Conservation (phyloP, 30 jellyfish, hydroid and myxozoan genomes). For the Nemopilema nomurai region DNA sequence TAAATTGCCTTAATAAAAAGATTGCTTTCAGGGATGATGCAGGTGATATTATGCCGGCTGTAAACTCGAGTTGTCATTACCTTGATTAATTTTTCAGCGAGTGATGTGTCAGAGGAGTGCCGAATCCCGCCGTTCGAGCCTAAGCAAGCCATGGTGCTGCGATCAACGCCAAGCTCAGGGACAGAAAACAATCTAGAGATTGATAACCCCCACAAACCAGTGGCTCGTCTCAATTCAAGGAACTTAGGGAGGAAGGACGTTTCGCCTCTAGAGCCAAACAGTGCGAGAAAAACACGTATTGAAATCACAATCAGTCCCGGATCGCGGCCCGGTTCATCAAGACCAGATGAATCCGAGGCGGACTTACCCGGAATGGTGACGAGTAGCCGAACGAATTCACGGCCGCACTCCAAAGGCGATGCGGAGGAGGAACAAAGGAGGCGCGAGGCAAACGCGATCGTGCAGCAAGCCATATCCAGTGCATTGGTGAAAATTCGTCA, state of each 20-base stretch:
- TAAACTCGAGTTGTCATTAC: no score
- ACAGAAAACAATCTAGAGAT: background rate
- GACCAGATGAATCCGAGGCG: background rate
- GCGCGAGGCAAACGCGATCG: slow-evolving; percentile 7
- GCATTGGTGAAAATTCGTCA: background rate
- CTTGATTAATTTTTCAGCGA: slow-evolving; percentile 20
- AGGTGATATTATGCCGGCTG: no score
- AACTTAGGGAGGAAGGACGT: background rate
- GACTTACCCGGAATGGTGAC: background rate
- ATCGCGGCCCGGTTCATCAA: slow-evolving; percentile 27
- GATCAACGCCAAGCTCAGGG: background rate
- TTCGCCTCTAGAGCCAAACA: background rate
- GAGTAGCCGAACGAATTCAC: background rate
- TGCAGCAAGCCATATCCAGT: slow-evolving; percentile 5
- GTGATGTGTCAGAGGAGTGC: slow-evolving; percentile 34
- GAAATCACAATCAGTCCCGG: slow-evolving; percentile 31
- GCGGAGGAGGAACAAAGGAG: background rate
- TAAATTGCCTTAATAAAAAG: no score
- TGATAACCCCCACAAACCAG: background rate
- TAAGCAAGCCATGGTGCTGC: background rate
- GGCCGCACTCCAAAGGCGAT: background rate
- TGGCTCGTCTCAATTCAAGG: background rate
- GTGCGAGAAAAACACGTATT: background rate
- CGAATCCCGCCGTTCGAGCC: slow-evolving; percentile 34
- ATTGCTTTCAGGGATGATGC: no score